Conservation (phyloP, 2,888 invertebrate species). For the Athrips mouffetella region DNA sequence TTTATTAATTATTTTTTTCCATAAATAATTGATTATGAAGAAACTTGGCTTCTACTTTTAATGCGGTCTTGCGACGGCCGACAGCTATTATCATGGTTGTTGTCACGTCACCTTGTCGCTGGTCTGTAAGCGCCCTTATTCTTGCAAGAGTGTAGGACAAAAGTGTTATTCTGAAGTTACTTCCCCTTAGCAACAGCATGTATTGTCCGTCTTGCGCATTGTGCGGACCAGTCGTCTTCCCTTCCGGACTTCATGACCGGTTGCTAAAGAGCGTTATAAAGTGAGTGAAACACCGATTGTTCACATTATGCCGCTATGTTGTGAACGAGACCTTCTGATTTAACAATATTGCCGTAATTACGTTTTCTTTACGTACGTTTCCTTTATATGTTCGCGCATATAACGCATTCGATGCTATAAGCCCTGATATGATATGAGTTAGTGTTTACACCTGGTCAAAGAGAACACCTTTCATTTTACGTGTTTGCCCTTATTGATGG, state of each 20-base stretch:
- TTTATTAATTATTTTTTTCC: no score
- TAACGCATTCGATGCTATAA: neutral
- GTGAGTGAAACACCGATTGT: conserved; percentile 40
- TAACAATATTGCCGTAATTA: conserved; percentile 8
- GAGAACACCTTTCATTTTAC: conserved; percentile 19
- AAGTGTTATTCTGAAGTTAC: conserved; percentile 27
- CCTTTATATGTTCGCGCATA: neutral
- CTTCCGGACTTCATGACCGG: conserved; percentile 46
- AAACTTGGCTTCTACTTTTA: no score
- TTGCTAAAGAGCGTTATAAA: conserved; percentile 35
- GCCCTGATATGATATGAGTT: conserved; percentile 1
- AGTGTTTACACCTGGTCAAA: conserved; percentile 18
- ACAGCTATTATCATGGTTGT: no score
- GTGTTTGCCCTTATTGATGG: conserved; percentile 20
- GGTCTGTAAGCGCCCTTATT: no score
- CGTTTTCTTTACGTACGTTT: conserved; percentile 1
- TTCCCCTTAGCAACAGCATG: conserved; percentile 54
- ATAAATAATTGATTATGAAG: no score
- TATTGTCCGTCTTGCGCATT: conserved; percentile 52
- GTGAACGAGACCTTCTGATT: conserved; percentile 10
- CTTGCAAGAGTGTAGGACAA: conserved; percentile 46
- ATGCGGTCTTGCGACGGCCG: no score
- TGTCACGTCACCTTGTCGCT: no score
- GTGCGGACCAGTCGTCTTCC: conserved; percentile 50
- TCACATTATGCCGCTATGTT: conserved; percentile 24